A percentile compares a stretch with the other conserved stretches of the same genome.
These are phyloP conservation scores for Euplagia quadripunctaria DNA, from an alignment of 2,888 invertebrate species.

Conservation along the genomic window DNA sequence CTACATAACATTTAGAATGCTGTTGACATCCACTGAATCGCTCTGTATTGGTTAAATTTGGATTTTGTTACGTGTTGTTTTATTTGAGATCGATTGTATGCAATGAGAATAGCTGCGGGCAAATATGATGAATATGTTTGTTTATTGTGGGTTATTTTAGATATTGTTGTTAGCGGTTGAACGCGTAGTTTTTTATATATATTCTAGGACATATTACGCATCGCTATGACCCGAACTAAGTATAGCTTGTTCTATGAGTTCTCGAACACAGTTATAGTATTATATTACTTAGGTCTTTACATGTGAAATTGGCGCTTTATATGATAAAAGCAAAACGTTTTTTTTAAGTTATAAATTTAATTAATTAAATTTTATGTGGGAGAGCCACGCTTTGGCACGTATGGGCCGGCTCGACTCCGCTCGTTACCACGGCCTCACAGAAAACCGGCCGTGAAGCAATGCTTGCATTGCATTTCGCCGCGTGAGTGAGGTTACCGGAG, in stretches of 20 bases:
- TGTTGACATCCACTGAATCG: background rate
- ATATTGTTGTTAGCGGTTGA: background rate
- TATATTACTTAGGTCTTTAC: too few relatives aligned
- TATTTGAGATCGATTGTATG: background rate
- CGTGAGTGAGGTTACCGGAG: too few relatives aligned
- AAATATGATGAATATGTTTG: slow-evolving; percentile 7
- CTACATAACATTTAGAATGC: slow-evolving; percentile 6
- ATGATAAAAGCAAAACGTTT: too few relatives aligned
- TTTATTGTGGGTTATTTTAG: slow-evolving; percentile 9
- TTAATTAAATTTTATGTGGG: too few relatives aligned
- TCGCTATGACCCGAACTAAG: background rate
- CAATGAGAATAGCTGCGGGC: slow-evolving; percentile 8
- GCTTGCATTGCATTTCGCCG: too few relatives aligned
- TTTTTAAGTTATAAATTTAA: too few relatives aligned
- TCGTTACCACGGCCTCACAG: too few relatives aligned
- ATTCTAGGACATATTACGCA: background rate
- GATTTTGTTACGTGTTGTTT: slow-evolving; percentile 9
- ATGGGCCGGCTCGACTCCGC: too few relatives aligned
- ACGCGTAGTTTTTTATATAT: background rate
- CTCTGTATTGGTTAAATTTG: slow-evolving; percentile 6
- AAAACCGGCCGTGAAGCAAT: too few relatives aligned
- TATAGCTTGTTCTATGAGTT: background rate
- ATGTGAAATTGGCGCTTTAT: too few relatives aligned
- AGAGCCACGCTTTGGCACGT: too few relatives aligned
- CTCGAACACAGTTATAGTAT: background rate